Conservation (phyloP, 1,140 invertebrate genomes). For the Dufourea novaeangliae region DNA sequence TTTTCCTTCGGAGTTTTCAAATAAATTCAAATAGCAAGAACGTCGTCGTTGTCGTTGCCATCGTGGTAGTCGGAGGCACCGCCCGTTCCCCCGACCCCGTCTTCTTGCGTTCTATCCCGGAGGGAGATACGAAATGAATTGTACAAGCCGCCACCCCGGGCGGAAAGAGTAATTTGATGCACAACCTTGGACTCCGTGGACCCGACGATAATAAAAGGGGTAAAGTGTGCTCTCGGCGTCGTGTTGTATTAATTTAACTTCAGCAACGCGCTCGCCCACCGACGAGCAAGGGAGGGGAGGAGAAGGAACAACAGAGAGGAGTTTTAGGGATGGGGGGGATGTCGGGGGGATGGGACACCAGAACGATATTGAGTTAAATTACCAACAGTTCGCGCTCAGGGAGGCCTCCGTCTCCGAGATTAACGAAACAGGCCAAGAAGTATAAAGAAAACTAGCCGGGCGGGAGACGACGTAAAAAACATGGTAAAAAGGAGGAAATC, state of each 20-base stretch:
- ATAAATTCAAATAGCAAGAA: conserved; percentile 50
- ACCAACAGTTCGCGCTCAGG: conserved; percentile 25
- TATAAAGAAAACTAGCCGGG: conserved; percentile 9
- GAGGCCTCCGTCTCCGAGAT: conserved; percentile 28
- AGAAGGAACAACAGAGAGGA: too few species aligned
- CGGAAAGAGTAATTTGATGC: conserved; percentile 63
- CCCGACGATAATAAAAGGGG: conserved; percentile 57
- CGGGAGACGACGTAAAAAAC: not conserved
- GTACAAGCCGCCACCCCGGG: conserved; percentile 2
- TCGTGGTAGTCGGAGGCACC: conserved; percentile 2
- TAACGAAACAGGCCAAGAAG: conserved; percentile 47
- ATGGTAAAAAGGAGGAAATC: not conserved
- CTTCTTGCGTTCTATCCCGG: not conserved
- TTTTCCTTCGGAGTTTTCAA: conserved; percentile 17
- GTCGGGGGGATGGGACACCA: conserved; percentile 1
- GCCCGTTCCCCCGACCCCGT: not conserved
- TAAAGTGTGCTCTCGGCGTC: conserved; percentile 41
- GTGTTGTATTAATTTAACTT: conserved; percentile 72
- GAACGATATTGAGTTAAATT: conserved; percentile 65
- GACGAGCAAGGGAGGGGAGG: not conserved
- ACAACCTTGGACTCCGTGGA: conserved; percentile 49
- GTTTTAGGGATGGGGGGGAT: not conserved
- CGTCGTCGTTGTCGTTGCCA: not conserved
- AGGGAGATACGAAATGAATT: conserved; percentile 40
- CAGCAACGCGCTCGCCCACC: conserved; percentile 41